Evolutionary conservation across 2,888 invertebrate species (phyloP), one percentile per base, ranked within the genome.

Genomic region (Onthophagus sagittarius): DNA sequence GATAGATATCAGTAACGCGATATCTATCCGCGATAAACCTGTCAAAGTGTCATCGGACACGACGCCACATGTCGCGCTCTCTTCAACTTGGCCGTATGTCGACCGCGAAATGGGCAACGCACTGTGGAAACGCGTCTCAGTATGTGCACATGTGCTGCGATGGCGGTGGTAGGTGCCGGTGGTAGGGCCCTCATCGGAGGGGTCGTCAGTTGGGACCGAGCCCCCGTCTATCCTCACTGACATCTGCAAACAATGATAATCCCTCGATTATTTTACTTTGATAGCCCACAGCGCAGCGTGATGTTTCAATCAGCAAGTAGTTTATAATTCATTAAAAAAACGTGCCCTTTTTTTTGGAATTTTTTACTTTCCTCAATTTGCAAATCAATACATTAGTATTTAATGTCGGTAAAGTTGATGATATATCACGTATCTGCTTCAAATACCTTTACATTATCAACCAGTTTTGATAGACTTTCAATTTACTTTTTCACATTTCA

Each of bases 161-260:
- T 74, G 73, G 73, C 72, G 23, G 23, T 11, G 39, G 39, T 77
- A 77, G 77, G 76, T 76, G 70, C 74, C 73, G 73, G 75, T 73
- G 73, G 23, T 23, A 23, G 23, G 23, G 23, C 23, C 23, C 23
- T 23, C 23, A 23, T 23, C 23, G 23, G 23, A 23, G 23, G 23
- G 23, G 23, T 23, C 23, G 23, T 23, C 23, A 23, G 23, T 23
- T 23, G 23, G 23, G 23, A 23, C 23, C 23, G 23, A 23, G 23
- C 23, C 23, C 23, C 3, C 11, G 31, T 23, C 64, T 65, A 70
- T 70, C 72, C 71, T 73, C 70, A 23, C 80, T 81, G 84, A 85
- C 84, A 85, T 85, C 83, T 85, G 85, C 85, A 84, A 84, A 85
- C 85, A 85, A 85, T 84, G 83, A 83, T 84, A 84, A 84, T 83